Evolutionary conservation across 2,888 invertebrate species (phyloP).

Genomic region (Diplazon laetatorius): DNA sequence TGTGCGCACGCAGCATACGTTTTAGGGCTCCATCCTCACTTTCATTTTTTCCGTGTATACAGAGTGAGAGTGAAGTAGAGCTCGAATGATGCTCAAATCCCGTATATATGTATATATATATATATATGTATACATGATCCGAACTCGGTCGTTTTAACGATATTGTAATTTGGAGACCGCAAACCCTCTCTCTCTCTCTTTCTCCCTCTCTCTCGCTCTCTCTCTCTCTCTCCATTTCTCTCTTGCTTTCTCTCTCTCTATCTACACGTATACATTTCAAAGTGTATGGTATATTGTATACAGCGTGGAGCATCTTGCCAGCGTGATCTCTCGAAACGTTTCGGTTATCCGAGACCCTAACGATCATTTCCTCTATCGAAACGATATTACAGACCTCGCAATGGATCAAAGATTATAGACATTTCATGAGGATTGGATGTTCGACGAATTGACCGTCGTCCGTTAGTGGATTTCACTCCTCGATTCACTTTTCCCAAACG

Average conservation of each 20-base stretch:
- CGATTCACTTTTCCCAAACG: neutral
- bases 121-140: no score
- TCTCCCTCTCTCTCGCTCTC: conserved; percentile 65
- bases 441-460: conserved; percentile 70
- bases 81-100: conserved; percentile 58
- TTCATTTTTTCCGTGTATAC: no score
- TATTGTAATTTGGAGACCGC: conserved; percentile 79
- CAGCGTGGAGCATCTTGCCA: conserved; percentile 72
- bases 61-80: conserved; percentile 36
- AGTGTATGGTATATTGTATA: conserved; percentile 47
- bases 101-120: conserved; percentile 58
- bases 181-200: conserved; percentile 68
- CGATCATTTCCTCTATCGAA: conserved; percentile 65
- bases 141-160: conserved; percentile 75
- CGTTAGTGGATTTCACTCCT: no score
- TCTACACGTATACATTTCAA: conserved; percentile 43
- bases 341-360: conserved; percentile 57
- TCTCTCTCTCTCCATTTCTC: conserved; percentile 6
- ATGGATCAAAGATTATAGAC: conserved; percentile 77
- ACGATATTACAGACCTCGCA: conserved; percentile 69
- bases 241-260: conserved; percentile 72
- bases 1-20: no score
- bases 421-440: conserved; percentile 71
- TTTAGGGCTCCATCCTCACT: no score
- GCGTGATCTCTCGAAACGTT: conserved; percentile 66